A percentile compares a stretch with the other conserved stretches of the same genome.
Conservation (phyloP, 2,797 vertebrate genomes). For the Oreochromis grahami region DNA sequence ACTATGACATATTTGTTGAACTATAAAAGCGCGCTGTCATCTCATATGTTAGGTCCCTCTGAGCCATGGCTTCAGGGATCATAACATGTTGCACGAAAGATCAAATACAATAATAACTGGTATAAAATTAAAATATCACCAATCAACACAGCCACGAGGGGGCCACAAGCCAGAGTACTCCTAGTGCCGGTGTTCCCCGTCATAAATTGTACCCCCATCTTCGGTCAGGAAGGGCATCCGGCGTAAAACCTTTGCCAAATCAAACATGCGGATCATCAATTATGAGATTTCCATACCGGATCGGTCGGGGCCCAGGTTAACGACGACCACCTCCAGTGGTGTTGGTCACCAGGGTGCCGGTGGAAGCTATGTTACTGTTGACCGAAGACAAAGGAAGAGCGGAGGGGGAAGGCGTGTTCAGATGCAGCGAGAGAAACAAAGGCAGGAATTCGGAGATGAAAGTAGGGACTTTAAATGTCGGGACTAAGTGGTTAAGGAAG, state of each 20-base stretch:
- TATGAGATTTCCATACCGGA: not conserved
- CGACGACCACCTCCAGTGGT: not conserved
- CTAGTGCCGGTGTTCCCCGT: not conserved
- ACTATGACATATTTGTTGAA: not conserved
- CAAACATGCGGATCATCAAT: not conserved
- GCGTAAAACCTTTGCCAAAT: not conserved
- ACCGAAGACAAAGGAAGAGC: not conserved
- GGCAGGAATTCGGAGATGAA: not conserved
- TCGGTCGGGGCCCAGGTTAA: not conserved
- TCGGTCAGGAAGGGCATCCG: not conserved
- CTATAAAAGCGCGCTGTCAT: not conserved
- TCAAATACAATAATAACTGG: not conserved
- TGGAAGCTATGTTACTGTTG: not conserved
- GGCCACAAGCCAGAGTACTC: not conserved
- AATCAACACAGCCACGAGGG: not conserved
- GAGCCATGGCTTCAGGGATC: not conserved
- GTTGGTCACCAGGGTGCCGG: not conserved
- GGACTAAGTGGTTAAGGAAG: not conserved
- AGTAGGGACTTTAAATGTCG: not conserved
- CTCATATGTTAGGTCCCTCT: not conserved
- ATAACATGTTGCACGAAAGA: not conserved
- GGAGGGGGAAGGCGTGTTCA: not conserved
- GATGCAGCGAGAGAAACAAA: not conserved
- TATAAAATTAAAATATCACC: not conserved
- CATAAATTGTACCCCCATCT: not conserved